phyloP scores from a whole-genome alignment of 2,113 vertebrate species.

The Psittacus erithacus region DNA sequence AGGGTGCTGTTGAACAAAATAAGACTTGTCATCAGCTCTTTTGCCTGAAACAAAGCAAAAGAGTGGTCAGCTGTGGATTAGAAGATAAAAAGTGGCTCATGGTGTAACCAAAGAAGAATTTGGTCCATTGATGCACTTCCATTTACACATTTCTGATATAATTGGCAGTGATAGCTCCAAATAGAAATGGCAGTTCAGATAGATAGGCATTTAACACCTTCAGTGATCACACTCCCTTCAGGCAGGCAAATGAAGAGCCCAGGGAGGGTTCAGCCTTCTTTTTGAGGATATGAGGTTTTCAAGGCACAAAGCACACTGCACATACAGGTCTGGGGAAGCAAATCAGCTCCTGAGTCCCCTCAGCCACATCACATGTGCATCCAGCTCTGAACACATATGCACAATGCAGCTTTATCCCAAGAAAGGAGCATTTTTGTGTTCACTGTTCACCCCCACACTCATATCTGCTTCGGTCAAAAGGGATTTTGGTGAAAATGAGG shows the following conservation, averaged over 20 bases:
- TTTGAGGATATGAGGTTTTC: not conserved
- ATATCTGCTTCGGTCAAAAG: not conserved
- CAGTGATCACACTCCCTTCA: not conserved
- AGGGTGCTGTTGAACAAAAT: not conserved
- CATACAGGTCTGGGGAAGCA: not conserved
- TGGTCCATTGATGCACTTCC: not conserved
- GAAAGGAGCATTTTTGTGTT: conserved; percentile 37
- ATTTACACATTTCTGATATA: not conserved
- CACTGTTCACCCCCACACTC: not conserved
- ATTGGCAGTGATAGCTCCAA: not conserved
- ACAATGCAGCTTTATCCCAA: not conserved
- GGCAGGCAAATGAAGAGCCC: not conserved
- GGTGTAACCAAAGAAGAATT: not conserved
- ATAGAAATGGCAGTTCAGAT: not conserved
- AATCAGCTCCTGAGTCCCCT: not conserved
- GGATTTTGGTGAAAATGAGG: not conserved
- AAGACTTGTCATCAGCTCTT: not conserved
- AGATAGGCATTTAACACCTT: not conserved
- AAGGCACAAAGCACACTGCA: not conserved
- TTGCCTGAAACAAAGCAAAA: not conserved
- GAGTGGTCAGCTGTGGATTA: not conserved
- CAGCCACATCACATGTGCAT: fast-evolving
- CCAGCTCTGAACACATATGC: conserved; percentile 3
- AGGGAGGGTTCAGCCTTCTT: not conserved
- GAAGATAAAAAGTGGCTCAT: not conserved